A percentile compares a stretch with the other conserved stretches of the same genome.
Evolutionary conservation across 2,797 vertebrate species (phyloP).

Genomic region (Diplodus puntazzo): DNA sequence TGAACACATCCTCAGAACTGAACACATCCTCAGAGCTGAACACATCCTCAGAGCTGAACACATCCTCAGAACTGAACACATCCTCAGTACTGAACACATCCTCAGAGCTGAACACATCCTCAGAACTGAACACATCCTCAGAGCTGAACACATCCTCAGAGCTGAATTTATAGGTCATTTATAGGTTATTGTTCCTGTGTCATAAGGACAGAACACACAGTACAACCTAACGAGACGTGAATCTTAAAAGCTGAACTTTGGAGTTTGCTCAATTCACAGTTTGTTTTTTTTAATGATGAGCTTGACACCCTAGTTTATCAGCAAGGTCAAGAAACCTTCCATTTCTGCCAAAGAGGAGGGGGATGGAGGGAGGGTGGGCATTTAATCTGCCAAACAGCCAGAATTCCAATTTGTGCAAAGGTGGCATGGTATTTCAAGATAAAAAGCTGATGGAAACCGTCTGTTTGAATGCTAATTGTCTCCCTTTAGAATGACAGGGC

Average conservation of each 20-base stretch:
- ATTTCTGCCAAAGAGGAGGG: slow-evolving; percentile 28
- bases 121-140: no score
- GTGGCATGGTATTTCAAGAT: slow-evolving; percentile 69
- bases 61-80: no score
- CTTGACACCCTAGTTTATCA: slow-evolving; percentile 62
- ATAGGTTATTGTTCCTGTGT: slow-evolving; percentile 3
- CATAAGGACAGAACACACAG: slow-evolving; percentile 2
- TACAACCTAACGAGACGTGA: slow-evolving; percentile 14
- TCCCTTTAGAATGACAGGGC: slow-evolving; percentile 54
- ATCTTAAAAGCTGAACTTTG: slow-evolving; percentile 38
- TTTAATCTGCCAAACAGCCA: slow-evolving; percentile 66
- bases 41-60: no score
- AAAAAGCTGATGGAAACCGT: slow-evolving; percentile 66
- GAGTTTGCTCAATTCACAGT: background rate
- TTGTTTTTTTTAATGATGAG: slow-evolving; percentile 63
- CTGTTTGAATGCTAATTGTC: slow-evolving; percentile 72
- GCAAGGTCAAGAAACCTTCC: slow-evolving; percentile 67
- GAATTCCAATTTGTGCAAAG: slow-evolving; percentile 71
- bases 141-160: no score
- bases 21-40: no score
- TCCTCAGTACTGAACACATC: no score
- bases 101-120: no score
- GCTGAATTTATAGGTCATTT: background rate
- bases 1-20: no score
- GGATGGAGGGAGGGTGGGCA: background rate